A percentile compares a stretch with the other conserved stretches of the same genome.
These are phyloP conservation scores for Eulemur macaco DNA, from an alignment of 2,113 vertebrate genomes.

Conservation along the genomic window DNA sequence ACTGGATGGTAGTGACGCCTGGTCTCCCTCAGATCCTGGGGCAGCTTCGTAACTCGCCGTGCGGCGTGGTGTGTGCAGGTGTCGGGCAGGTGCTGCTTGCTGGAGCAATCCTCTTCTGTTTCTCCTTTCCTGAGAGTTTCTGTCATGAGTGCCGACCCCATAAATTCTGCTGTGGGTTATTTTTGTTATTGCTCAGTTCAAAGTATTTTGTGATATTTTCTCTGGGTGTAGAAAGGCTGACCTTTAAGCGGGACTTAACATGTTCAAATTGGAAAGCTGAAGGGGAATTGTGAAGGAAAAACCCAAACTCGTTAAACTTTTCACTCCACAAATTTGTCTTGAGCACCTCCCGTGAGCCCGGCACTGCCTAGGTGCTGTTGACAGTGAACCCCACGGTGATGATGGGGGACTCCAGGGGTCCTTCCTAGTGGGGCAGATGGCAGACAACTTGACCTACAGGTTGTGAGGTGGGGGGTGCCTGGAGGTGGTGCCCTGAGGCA, in stretches of 20 bases:
- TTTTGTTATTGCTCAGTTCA: not conserved
- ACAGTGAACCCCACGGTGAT: fast-evolving
- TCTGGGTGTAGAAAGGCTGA: not conserved
- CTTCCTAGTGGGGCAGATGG: not conserved
- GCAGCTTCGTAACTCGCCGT: fast-evolving
- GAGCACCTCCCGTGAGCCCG: fast-evolving
- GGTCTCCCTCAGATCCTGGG: not conserved
- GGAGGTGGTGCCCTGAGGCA: not conserved
- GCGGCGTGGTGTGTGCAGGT: fast-evolving
- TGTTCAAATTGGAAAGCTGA: not conserved
- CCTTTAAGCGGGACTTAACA: not conserved
- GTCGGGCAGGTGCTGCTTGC: not conserved
- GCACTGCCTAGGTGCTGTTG: not conserved
- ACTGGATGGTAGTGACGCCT: not conserved
- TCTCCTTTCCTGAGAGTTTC: not conserved
- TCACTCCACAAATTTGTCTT: no score
- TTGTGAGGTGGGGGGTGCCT: no score
- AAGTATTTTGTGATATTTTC: not conserved
- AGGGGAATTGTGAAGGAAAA: not conserved
- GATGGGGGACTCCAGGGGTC: not conserved
- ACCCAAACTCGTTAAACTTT: not conserved
- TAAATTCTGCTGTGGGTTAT: not conserved
- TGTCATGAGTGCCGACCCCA: not conserved
- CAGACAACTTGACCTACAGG: not conserved
- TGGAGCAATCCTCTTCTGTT: not conserved